Percentiles rank a stretch among this genome's conserved stretches.
These are phyloP conservation scores for Columba livia DNA, from an alignment of 2,113 vertebrate species.

Conservation along the genomic window DNA sequence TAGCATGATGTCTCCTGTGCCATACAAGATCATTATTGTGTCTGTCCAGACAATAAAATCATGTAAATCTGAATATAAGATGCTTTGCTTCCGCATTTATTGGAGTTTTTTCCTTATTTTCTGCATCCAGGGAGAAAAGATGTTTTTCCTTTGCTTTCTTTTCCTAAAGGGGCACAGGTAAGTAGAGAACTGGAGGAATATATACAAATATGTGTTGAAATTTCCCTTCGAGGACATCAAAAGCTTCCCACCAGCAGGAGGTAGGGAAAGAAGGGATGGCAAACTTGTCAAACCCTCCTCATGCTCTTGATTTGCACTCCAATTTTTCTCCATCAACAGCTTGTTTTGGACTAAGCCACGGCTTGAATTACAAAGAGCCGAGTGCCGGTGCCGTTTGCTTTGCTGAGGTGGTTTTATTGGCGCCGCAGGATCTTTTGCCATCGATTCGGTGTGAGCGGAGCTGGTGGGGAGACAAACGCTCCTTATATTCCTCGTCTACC, in stretches of 20 bases:
- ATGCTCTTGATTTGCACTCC: not conserved
- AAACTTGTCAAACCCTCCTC: too few relatives aligned
- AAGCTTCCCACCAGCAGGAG: not conserved
- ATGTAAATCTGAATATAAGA: not conserved
- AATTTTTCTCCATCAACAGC: not conserved
- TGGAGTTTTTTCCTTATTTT: not conserved
- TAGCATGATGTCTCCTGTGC: not conserved
- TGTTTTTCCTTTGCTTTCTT: not conserved
- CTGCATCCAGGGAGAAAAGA: not conserved
- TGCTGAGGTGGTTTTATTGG: not conserved
- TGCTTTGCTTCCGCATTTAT: not conserved
- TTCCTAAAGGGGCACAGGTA: not conserved
- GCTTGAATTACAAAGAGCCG: not conserved
- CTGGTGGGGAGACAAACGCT: not conserved
- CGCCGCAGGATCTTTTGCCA: not conserved
- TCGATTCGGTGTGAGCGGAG: accelerated
- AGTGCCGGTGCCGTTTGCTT: not conserved
- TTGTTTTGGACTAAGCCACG: not conserved
- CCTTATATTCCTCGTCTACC: too few relatives aligned
- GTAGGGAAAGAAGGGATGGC: not conserved
- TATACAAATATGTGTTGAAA: not conserved
- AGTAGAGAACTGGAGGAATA: not conserved
- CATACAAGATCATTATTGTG: not conserved
- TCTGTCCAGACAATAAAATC: not conserved
- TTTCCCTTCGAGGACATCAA: not conserved